Evolutionary conservation across 1,140 invertebrate species (phyloP).

Genomic region (Zaprionus kolodkinae): DNA sequence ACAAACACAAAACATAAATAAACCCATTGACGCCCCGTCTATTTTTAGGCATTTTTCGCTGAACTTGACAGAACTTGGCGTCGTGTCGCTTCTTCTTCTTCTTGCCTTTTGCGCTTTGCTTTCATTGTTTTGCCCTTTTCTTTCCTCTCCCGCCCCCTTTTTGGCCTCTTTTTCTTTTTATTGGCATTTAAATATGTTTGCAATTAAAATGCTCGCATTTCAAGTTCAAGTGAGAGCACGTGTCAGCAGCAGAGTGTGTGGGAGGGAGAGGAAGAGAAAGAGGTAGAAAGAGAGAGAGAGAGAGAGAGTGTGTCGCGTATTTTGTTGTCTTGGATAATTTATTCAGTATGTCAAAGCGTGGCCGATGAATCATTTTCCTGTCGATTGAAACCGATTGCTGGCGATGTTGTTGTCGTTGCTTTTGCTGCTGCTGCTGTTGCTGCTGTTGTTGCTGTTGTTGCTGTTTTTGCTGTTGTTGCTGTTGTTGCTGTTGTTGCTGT

Average conservation of each 20-base stretch:
- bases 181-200: conserved; percentile 62
- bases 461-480: conserved; percentile 16
- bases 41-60: conserved; percentile 19
- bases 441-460: conserved; percentile 18
- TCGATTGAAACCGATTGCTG: conserved; percentile 18
- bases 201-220: conserved; percentile 69
- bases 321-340: conserved; percentile 36
- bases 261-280: not conserved
- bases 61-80: conserved; percentile 2
- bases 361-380: conserved; percentile 63
- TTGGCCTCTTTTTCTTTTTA: conserved; percentile 43
- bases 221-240: conserved; percentile 70
- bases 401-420: conserved; percentile 17
- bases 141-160: conserved; percentile 10
- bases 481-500: conserved; percentile 14
- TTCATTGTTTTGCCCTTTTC: not conserved
- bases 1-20: not conserved
- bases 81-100: not conserved
- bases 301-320: conserved; percentile 1
- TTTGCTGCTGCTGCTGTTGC: conserved; percentile 17
- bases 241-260: conserved; percentile 35
- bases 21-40: conserved; percentile 9
- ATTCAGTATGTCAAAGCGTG: conserved; percentile 69
- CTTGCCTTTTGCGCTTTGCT: conserved; percentile 7
- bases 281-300: conserved; percentile 9